Evolutionary conservation across 2,888 invertebrate species (phyloP), one percentile per base, ranked within the genome.

Genomic region (Acronicta psi): DNA sequence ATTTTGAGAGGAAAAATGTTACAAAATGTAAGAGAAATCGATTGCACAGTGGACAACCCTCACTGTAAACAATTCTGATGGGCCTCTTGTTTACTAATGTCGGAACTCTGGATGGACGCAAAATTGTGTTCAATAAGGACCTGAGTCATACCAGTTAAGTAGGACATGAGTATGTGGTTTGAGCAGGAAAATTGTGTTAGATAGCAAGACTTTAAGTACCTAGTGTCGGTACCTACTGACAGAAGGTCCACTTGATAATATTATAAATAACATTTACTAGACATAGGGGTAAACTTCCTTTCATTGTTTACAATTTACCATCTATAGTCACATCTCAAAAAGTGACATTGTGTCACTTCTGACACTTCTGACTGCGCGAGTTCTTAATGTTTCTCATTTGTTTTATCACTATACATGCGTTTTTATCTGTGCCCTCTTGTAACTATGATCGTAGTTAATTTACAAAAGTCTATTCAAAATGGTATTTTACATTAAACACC

Each of bases 351-450:
- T 68, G 61, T 66, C 54, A 73, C 67, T 71, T 59, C 73, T 73
- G n/a, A n/a, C n/a, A n/a, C n/a, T 67, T 68, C 69, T 70, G 65
- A 71, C 50, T 56, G 56, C 18, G 23, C 43, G 8, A 45, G 59
- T 82, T 79, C 72, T 66, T 69, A 77, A 83, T 78, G 79, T 79
- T 77, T 74, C 76, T 77, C 76, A 71, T 83, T 79, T 81, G 75
- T 76, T 77, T 80, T 80, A 77, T 80, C 75, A 50, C 74, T 73
- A n/a, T 69, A 76, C 67, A 67, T 64, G 64, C 52, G 25, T 68
- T 73, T 73, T 77, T 81, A 78, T 75, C 73, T 75, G 61, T 61
- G 63, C 50, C 54, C 50, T 47, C 50, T 61, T 17, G 34, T 59
- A 52, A 59, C 37, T 46, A 54, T 8, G 36, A 64, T 50, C 16